Evolutionary conservation across 1,140 invertebrate genomes (phyloP), one percentile per base, ranked within the genome.

Genomic region (Zaprionus kolodkinae): DNA sequence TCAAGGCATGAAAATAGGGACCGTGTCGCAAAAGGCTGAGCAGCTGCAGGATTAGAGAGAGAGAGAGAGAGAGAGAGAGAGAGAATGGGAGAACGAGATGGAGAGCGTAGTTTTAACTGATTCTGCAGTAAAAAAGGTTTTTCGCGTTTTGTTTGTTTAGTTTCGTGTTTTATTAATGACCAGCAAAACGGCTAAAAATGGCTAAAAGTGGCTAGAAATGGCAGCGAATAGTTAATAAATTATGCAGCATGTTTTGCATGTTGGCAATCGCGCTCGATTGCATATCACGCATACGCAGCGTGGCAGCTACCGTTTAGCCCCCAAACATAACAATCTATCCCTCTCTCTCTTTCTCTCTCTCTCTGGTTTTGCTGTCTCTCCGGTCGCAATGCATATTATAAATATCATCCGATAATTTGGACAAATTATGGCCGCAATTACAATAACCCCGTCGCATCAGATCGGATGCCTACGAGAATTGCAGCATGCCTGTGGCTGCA

Each of bases 341-440:
- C 1, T 21, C 21, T 21, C 2, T 2, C 21, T 21, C 21, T 21
- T 2, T 21, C 27, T 61, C 59, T 55, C 62, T 38, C 57, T 62
- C 13, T 40, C 11, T 13, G 43, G 17, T 17, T 7, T 50, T 13
- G 38, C 38, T 43, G 43, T 68, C 63, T 68, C 63, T 30, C 57
- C 56, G 59, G 52, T 12, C 52, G 54, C 64, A 79, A 79, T 79
- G 74, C 62, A 87, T 89, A 45, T 89, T 76, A 85, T 85, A 88
- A 45, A 88, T 73, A 84, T 84, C 75, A 64, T 45, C 61, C 75
- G 84, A 89, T 88, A 88, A 88, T 88, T 88, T 88, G 68, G 54
- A 89, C 81, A 89, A 85, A 88, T 88, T 89, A 85, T 81, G 67
- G 81, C 72, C 74, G 80, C 81, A 84, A 89, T 89, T 84, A 72